Evolutionary conservation across 2,113 vertebrate genomes (phyloP), one percentile per base, ranked within the genome.

Genomic region (Piprites chloris): DNA sequence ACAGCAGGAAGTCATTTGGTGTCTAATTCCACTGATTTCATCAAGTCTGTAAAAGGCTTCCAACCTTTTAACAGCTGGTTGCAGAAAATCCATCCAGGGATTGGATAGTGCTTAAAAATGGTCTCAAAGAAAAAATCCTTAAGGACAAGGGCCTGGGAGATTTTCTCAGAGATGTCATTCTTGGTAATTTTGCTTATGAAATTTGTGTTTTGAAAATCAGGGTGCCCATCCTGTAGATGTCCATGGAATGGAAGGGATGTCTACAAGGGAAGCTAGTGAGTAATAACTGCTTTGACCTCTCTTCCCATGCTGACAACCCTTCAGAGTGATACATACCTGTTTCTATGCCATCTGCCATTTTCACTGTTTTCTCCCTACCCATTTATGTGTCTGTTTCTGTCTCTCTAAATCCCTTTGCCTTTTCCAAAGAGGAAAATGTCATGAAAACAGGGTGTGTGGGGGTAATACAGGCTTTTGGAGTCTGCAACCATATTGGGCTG

Each of bases 391-490:
- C 73, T 91, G 35, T 88, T 49, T 94, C 81, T 94, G 30, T 90
- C 87, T 96, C 59, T 95, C 81, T 92, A 95, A 88, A 94, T 81
- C 61, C 84, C 72, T 89, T 88, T 52, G 59, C 90, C 88, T 95
- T 95, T 85, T 95, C 74, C 76, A 95, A 96, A 92, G 97, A 97
- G 95, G 88, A 88, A 96, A 97, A 95, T 97, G 92, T 93, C 89
- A 80, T 67, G 74, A 56, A 78, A 72, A 96, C 87, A 95, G 86
- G 96, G 93, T 96, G 91, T 63, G 42, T 85, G 79, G 33, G 85
- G 85, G 94, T 94, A 96, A 96, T 82, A 95, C 71, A 96, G 90
- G 91, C 89, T 88, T 96, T 95, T 91, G 93, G 93, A 96, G 84
- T 81, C 91, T 97, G 88, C 89, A 92, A 77, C 78, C 81, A 93